A percentile compares a stretch with the other conserved stretches of the same genome.
These are phyloP conservation scores for Leptobrachium leishanense DNA, from an alignment of 2,113 vertebrate genomes.

Conservation along the genomic window DNA sequence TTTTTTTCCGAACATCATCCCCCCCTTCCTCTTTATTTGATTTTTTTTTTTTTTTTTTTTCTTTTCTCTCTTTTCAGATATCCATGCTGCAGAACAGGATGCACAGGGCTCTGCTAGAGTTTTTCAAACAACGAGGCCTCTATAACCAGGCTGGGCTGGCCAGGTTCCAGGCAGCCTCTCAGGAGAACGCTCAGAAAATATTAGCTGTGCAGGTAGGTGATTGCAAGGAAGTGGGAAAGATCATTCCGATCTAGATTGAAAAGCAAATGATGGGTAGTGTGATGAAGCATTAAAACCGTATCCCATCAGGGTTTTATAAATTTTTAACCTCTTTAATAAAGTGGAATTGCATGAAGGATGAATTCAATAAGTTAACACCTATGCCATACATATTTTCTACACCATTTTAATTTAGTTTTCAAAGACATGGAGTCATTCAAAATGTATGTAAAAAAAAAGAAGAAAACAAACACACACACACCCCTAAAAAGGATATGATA, in stretches of 20 bases:
- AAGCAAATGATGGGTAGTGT: slow-evolving; percentile 81
- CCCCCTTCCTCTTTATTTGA: slow-evolving; percentile 70
- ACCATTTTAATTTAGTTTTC: not conserved
- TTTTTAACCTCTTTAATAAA: slow-evolving; percentile 84
- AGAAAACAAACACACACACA: too few relatives aligned
- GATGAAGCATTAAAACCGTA: slow-evolving; percentile 79
- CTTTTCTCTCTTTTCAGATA: slow-evolving; percentile 72
- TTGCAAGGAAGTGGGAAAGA: slow-evolving; percentile 71
- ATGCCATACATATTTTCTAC: slow-evolving; percentile 53
- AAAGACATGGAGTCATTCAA: too few relatives aligned
- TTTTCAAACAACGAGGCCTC: slow-evolving; percentile 76
- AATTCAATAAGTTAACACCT: slow-evolving; percentile 69
- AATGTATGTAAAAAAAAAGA: too few relatives aligned
- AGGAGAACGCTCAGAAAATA: slow-evolving; percentile 89
- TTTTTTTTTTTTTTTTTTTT: slow-evolving; percentile 55
- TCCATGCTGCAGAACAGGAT: slow-evolving; percentile 81
- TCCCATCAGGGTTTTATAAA: slow-evolving; percentile 80
- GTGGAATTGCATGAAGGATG: slow-evolving; percentile 75
- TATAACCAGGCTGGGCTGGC: slow-evolving; percentile 83
- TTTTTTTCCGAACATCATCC: slow-evolving; percentile 69
- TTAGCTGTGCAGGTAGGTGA: slow-evolving; percentile 94
- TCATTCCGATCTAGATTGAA: slow-evolving; percentile 78
- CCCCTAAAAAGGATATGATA: too few relatives aligned
- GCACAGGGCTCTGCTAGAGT: slow-evolving; percentile 72
- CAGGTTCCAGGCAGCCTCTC: slow-evolving; percentile 83